These are phyloP conservation scores for Eudorcas thomsonii DNA, from an alignment of 2,113 vertebrate genomes.

Conservation along the genomic window DNA sequence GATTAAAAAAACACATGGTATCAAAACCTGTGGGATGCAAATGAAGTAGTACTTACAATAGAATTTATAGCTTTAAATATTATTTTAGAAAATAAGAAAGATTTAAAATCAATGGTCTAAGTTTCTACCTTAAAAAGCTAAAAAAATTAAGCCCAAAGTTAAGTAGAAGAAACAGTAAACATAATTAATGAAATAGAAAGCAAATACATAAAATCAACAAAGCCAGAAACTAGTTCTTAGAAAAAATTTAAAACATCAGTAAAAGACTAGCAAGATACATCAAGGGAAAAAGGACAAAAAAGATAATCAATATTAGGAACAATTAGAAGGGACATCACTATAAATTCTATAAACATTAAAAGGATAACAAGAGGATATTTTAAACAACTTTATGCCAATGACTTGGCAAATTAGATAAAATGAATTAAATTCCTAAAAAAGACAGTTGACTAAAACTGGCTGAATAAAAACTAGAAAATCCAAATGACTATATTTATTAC, in stretches of 20 bases:
- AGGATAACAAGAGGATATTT: background rate
- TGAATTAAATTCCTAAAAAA: background rate
- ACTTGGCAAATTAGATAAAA: background rate
- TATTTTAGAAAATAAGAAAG: background rate
- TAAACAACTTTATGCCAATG: background rate
- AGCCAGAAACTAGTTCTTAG: background rate
- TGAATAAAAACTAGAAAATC: background rate
- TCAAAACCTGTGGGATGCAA: background rate
- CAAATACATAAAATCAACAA: background rate
- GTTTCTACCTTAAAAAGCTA: background rate
- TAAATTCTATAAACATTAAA: background rate
- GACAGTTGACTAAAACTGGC: background rate
- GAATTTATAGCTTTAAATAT: background rate
- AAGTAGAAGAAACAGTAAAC: background rate
- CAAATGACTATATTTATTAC: background rate
- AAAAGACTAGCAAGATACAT: background rate
- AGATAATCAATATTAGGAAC: background rate
- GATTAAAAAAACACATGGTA: background rate
- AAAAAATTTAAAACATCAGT: background rate
- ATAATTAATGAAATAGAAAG: background rate
- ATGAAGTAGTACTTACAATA: background rate
- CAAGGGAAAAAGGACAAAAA: background rate
- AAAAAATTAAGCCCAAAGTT: background rate
- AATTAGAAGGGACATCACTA: background rate
- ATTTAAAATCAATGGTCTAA: background rate